These are phyloP conservation scores for Melanophora roralis DNA, from an alignment of 2,888 invertebrate species.

Conservation along the genomic window DNA sequence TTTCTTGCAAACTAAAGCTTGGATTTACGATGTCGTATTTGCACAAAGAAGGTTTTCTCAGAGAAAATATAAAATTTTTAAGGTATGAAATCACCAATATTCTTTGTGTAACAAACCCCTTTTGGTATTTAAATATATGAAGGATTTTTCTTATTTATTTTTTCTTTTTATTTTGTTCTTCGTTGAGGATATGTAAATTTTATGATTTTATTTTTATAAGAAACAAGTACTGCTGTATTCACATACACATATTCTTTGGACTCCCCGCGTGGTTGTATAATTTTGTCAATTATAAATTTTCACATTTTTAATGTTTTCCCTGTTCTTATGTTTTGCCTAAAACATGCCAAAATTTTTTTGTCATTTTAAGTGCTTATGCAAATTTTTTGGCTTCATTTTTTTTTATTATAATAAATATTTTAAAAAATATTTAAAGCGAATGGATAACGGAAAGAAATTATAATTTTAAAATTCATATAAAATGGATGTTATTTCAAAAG, in stretches of 20 bases:
- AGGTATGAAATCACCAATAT: too few species aligned
- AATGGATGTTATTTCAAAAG: too few species aligned
- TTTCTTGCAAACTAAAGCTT: too few species aligned
- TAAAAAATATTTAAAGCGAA: neutral
- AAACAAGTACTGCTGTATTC: neutral
- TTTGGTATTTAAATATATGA: neutral
- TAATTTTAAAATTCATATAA: neutral
- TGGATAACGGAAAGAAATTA: neutral
- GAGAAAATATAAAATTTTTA: too few species aligned
- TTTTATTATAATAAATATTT: too few species aligned
- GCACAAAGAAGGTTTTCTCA: too few species aligned
- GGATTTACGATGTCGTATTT: too few species aligned
- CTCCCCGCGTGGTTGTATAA: neutral
- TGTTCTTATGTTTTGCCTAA: neutral
- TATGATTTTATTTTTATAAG: neutral
- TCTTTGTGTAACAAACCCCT: too few species aligned
- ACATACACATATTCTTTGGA: too few species aligned
- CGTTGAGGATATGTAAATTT: neutral
- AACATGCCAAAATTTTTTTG: slow-evolving; percentile 9
- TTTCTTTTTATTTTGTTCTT: too few species aligned
- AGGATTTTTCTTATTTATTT: neutral
- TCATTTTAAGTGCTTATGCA: slow-evolving; percentile 7
- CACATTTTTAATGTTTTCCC: neutral
- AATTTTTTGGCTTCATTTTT: neutral
- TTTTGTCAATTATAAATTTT: slow-evolving; percentile 1